A percentile compares a stretch with the other conserved stretches of the same genome.
phyloP scores from a whole-genome alignment of 2,113 vertebrate genomes.

The Australoheros scitulus region DNA sequence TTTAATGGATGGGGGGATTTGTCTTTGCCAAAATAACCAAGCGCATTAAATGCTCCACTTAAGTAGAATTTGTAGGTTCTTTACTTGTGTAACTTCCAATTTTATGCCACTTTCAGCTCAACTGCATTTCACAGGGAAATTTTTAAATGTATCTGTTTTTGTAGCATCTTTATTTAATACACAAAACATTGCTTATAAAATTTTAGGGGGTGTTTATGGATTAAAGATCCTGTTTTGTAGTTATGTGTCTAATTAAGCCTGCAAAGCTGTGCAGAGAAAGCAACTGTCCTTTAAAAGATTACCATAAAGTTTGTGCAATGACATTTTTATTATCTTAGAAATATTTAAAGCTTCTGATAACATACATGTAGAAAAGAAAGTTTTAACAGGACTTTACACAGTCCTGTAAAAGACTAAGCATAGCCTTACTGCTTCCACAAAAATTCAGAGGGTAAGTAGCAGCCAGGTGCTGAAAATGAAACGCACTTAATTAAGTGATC shows the following conservation, averaged over 20 bases:
- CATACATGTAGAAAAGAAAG: background rate
- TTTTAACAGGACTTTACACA: background rate
- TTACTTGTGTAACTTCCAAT: background rate
- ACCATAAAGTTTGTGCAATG: background rate
- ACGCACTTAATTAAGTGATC: background rate
- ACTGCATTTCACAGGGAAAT: background rate
- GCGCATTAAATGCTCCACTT: background rate
- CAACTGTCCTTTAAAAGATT: background rate
- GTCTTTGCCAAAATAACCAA: constrained; percentile 12
- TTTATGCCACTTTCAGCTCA: background rate
- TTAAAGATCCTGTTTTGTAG: rapidly evolving
- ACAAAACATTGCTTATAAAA: background rate
- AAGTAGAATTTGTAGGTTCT: background rate
- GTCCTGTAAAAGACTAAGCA: too few relatives aligned
- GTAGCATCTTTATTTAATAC: background rate
- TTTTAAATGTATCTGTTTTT: too few relatives aligned
- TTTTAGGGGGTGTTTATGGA: background rate
- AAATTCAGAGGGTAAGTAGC: background rate
- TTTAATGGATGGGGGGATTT: background rate
- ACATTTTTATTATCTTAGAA: background rate
- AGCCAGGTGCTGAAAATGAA: background rate
- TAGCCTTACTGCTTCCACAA: background rate
- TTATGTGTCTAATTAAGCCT: background rate
- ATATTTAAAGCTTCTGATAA: background rate
- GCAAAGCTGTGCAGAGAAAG: background rate